phyloP scores from a whole-genome alignment of 1,140 invertebrate genomes.

The Protaetia brevitarsis region DNA sequence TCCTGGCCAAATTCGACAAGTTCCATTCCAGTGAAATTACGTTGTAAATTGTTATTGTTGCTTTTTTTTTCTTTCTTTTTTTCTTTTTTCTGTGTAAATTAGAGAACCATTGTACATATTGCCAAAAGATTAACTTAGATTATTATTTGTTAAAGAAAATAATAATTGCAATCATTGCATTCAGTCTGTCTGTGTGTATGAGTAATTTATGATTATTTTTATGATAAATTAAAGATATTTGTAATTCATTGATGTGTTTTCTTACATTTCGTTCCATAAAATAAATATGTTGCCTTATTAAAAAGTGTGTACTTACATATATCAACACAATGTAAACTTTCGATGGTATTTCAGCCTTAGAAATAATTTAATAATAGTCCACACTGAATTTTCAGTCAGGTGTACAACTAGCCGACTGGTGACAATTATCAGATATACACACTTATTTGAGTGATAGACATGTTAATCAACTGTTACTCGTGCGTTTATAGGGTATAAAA shows the following conservation, averaged over 20 bases:
- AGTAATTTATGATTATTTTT: conserved; percentile 47
- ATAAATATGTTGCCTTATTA: no score
- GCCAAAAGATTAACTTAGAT: conserved; percentile 42
- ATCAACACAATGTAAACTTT: no score
- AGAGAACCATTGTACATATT: conserved; percentile 44
- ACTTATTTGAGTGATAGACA: no score
- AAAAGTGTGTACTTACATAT: no score
- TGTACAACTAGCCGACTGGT: no score
- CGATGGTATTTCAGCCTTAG: no score
- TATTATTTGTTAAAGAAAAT: conserved; percentile 40
- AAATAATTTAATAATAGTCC: no score
- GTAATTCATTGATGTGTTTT: conserved; percentile 33
- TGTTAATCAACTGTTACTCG: no score
- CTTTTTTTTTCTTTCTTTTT: conserved; percentile 31
- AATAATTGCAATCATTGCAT: conserved; percentile 33
- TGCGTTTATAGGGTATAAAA: no score
- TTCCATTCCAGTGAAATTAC: conserved; percentile 42
- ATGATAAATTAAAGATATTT: conserved; percentile 45
- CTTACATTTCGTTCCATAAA: not conserved
- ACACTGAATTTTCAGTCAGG: no score
- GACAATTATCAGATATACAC: no score
- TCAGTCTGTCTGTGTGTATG: conserved; percentile 43
- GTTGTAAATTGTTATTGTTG: conserved; percentile 45
- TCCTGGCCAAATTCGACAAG: conserved; percentile 33
- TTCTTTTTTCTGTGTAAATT: conserved; percentile 37